phyloP scores from a whole-genome alignment of 2,113 vertebrate species.

The Serilophus lunatus region DNA sequence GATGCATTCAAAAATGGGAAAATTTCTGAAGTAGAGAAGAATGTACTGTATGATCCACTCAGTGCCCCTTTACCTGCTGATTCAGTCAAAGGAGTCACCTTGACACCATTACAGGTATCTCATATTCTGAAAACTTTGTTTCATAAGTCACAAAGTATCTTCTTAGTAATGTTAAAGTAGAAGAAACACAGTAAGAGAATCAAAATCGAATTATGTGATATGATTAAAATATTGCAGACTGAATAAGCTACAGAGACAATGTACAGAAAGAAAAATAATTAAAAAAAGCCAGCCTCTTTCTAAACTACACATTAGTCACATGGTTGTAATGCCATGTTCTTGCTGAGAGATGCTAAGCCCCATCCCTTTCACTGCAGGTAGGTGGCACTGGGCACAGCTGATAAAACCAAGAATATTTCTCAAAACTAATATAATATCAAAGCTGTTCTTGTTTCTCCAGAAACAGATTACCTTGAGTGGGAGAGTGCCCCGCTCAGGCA shows the following conservation, averaged over 20 bases:
- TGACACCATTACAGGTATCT: conserved; percentile 84
- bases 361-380: not conserved
- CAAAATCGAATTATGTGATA: not conserved
- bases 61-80: not conserved
- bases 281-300: not conserved
- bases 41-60: not conserved
- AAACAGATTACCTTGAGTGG: conserved; percentile 79
- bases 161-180: not conserved
- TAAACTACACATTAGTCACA: not conserved
- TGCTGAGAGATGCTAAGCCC: not conserved
- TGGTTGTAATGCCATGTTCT: not conserved
- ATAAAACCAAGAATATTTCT: not conserved
- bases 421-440: not conserved
- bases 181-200: not conserved
- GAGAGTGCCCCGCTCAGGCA: conserved; percentile 70
- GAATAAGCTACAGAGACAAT: not conserved
- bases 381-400: not conserved
- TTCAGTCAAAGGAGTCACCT: conserved; percentile 66
- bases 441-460: conserved; percentile 66
- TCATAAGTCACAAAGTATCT: not conserved
- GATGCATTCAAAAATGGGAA: conserved; percentile 63
- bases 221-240: not conserved
- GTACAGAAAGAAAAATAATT: not conserved
- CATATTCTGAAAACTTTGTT: not conserved
- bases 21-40: not conserved